A percentile compares a stretch with the other conserved stretches of the same genome.
Evolutionary conservation across 2,113 vertebrate genomes (phyloP).

Genomic region (Prochilodus magdalenae): DNA sequence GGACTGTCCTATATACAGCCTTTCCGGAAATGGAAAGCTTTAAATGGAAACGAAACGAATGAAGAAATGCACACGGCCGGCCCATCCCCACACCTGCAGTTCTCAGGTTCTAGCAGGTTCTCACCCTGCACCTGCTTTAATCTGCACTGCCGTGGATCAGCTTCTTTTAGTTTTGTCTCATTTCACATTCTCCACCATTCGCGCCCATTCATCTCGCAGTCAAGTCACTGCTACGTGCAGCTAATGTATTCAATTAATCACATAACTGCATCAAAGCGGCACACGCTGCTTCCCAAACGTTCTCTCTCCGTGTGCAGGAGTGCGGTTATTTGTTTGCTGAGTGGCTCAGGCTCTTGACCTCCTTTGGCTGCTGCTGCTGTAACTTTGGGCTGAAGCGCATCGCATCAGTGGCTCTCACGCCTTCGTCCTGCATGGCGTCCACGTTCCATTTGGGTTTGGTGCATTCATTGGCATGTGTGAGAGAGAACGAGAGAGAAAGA

Average conservation of each 20-base stretch:
- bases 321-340: slow-evolving; percentile 1
- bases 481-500: background rate
- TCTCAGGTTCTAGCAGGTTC: background rate
- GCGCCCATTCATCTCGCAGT: slow-evolving; percentile 32
- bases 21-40: too few relatives aligned
- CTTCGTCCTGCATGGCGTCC: background rate
- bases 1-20: too few relatives aligned
- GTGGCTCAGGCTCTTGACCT: background rate
- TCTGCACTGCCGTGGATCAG: background rate
- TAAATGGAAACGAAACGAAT: too few relatives aligned
- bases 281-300: slow-evolving; percentile 7
- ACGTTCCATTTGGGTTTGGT: background rate
- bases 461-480: background rate
- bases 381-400: background rate
- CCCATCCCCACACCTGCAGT: background rate
- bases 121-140: slow-evolving; percentile 15
- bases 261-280: slow-evolving; percentile 20
- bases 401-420: background rate
- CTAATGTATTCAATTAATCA: slow-evolving; percentile 50
- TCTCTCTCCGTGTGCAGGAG: background rate
- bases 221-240: slow-evolving; percentile 32
- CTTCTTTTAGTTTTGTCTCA: too few relatives aligned
- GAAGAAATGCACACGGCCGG: too few relatives aligned
- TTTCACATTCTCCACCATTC: slow-evolving; percentile 44
- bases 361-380: background rate